Percentiles rank a stretch among this genome's conserved stretches.
phyloP scores from a whole-genome alignment of 2,113 vertebrate species.

The Ophiodon elongatus region DNA sequence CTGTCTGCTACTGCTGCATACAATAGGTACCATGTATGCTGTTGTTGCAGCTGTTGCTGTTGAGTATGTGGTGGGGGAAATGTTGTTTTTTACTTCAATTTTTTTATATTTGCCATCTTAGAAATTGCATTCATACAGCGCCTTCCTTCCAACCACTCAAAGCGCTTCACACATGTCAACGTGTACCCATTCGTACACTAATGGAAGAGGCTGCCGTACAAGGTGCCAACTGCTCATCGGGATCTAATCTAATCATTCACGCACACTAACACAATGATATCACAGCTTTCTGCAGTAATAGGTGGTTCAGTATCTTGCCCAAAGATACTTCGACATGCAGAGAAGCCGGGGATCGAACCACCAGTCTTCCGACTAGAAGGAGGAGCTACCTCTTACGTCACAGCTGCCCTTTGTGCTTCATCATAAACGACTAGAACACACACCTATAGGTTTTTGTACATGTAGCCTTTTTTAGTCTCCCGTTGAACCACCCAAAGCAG shows the following conservation, averaged over 20 bases:
- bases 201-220: background rate
- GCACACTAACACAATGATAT: background rate
- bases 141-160: too few relatives aligned
- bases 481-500: background rate
- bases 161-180: too few relatives aligned
- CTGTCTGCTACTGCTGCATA: slow-evolving; percentile 37
- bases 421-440: background rate
- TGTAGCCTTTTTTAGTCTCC: background rate
- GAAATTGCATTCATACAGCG: background rate
- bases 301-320: background rate
- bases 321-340: background rate
- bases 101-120: background rate
- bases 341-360: background rate
- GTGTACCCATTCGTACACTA: background rate
- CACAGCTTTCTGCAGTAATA: background rate
- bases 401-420: background rate
- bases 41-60: slow-evolving; percentile 9
- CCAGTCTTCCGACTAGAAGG: background rate
- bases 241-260: slow-evolving; percentile 1
- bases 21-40: slow-evolving; percentile 27
- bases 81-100: background rate
- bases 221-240: background rate
- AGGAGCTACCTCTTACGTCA: background rate
- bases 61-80: background rate
- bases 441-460: background rate